These are phyloP conservation scores for Cryptus armator DNA, from an alignment of 2,888 invertebrate genomes.

Conservation along the genomic window DNA sequence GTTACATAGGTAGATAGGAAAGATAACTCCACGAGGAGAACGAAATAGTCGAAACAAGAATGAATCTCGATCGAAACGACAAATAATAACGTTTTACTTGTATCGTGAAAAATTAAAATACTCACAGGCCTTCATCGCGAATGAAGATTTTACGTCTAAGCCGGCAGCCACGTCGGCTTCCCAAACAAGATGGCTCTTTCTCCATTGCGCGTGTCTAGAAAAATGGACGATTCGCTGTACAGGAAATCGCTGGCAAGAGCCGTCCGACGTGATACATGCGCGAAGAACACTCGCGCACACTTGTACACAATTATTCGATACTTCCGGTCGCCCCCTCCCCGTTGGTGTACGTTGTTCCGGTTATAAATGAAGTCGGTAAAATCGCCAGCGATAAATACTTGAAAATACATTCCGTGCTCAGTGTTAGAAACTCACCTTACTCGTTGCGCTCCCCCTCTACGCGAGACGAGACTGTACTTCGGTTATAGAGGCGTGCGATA, in stretches of 20 bases:
- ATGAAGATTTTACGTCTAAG: slow-evolving; percentile 67
- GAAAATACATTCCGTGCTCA: too few species aligned
- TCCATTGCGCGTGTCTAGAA: slow-evolving; percentile 82
- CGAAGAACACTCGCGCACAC: neutral
- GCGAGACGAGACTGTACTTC: neutral
- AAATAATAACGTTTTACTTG: neutral
- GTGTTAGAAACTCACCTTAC: too few species aligned
- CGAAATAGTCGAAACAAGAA: neutral
- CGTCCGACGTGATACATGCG: neutral
- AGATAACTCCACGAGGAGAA: neutral
- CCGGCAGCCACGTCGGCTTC: slow-evolving; percentile 82
- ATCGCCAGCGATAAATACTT: too few species aligned
- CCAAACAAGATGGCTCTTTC: slow-evolving; percentile 82
- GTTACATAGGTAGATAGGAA: neutral
- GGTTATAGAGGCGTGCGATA: neutral
- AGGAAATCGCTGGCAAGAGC: slow-evolving; percentile 63
- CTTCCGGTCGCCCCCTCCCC: neutral
- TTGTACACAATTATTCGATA: neutral
- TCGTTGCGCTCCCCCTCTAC: too few species aligned
- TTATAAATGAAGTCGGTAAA: neutral
- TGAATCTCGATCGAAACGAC: neutral
- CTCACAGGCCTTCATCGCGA: slow-evolving; percentile 79
- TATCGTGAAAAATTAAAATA: slow-evolving; percentile 52
- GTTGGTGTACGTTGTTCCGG: neutral
- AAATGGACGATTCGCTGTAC: slow-evolving; percentile 77